Base-by-base conservation (phyloP, 2,797 vertebrate genomes). In the Anabas testudineus region DNA sequence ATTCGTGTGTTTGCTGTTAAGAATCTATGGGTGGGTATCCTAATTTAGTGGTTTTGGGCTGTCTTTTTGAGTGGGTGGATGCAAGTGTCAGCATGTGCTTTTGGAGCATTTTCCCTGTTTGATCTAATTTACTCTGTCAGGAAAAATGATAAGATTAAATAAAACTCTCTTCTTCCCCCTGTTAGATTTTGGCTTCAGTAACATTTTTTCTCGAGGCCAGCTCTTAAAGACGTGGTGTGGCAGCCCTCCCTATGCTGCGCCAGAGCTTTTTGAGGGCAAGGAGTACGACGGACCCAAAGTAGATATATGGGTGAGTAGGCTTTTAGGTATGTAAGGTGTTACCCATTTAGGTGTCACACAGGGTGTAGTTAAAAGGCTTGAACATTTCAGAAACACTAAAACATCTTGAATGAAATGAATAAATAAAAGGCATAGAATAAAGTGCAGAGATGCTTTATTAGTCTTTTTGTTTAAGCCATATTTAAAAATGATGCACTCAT, bases 281-380 rank as follows among this genome's bases (percentile, higher is more conserved):
- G 97, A 99, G 42, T 99, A 99, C 0, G 98, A 99, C 0, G 98
- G 98, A 28, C 98, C 98, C 3, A 99, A 99, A 91, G 98, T 99
- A 67, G 98, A 99, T 91, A 97, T 99, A 87, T 99, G 98, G 98
- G 98, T 99, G 92, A 68, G 96, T 87, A 2, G 21, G 65, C 19
- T 39, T 61, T 32, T 22, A 34, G 58, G 14, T 39, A 9, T 58
- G 19, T 1, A 0, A 49, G 4, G 41, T 18, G n/a, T n/a, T n/a
- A n/a, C 21, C 18, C 1, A 1, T 24, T 45, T 10, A 5, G 10
- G 14, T 41, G 19, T 19, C 53, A n/a, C 1, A 37, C 19, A 59
- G 42, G 49, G 16, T 49, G 45, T 10, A 51, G 49, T 58, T 36
- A 14, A 7, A 22, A 28, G 15, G 24, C 16, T 55, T 56, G 19